Conservation (phyloP, 2,888 invertebrate species). For the Pollenia amentaria region DNA sequence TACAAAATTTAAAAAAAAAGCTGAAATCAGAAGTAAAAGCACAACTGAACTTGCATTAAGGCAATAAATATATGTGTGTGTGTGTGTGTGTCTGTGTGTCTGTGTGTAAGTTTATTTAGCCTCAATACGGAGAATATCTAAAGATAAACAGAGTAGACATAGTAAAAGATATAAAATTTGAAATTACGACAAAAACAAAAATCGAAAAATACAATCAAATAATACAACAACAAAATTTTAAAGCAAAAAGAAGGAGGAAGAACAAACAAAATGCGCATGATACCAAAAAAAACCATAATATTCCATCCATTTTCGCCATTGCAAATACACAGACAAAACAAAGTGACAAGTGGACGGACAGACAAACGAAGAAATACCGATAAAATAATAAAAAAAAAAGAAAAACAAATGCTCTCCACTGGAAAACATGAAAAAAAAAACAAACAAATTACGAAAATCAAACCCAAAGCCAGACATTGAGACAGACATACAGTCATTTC, state of each 20-base stretch:
- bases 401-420: slow-evolving; percentile 66
- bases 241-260: slow-evolving; percentile 45
- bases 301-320: slow-evolving; percentile 58
- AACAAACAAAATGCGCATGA: slow-evolving; percentile 68
- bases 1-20: slow-evolving; percentile 10
- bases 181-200: slow-evolving; percentile 48
- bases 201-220: slow-evolving; percentile 35
- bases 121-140: slow-evolving; percentile 38
- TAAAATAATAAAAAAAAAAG: slow-evolving; percentile 46
- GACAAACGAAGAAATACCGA: slow-evolving; percentile 52
- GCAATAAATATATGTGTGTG: neutral
- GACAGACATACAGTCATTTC: slow-evolving; percentile 68
- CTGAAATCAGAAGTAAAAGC: slow-evolving; percentile 43
- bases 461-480: slow-evolving; percentile 75
- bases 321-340: slow-evolving; percentile 55
- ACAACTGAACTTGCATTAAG: slow-evolving; percentile 46
- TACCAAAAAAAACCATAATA: slow-evolving; percentile 48
- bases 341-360: slow-evolving; percentile 70
- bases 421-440: slow-evolving; percentile 38
- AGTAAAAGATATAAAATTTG: slow-evolving; percentile 43
- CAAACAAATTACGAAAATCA: slow-evolving; percentile 55
- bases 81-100: no score
- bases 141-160: slow-evolving; percentile 13
- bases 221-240: slow-evolving; percentile 32
- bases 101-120: slow-evolving; percentile 10